Conservation (phyloP, 2,797 vertebrate species). For the Margarornis squamiger region DNA sequence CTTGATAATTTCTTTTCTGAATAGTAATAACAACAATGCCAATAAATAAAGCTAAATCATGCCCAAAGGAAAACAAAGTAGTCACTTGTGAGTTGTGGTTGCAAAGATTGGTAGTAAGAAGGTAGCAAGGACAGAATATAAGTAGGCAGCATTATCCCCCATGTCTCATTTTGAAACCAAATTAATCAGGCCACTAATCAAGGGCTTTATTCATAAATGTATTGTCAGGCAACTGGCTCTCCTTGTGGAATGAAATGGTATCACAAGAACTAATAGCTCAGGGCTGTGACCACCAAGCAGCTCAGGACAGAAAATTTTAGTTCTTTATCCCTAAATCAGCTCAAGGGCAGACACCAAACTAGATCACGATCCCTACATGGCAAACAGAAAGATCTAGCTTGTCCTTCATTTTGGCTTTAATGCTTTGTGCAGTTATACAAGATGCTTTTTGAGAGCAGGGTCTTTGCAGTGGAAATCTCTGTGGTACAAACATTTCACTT, state of each 20-base stretch:
- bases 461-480: not conserved
- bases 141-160: not conserved
- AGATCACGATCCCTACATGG: not conserved
- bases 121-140: not conserved
- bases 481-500: not conserved
- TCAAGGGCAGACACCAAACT: not conserved
- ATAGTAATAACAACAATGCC: not conserved
- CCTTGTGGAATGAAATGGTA: not conserved
- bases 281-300: not conserved
- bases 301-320: not conserved
- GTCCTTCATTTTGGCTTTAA: not conserved
- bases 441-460: not conserved
- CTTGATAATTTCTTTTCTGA: slow-evolving; percentile 41
- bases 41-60: slow-evolving; percentile 34
- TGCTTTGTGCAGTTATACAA: not conserved
- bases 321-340: not conserved
- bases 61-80: slow-evolving; percentile 2
- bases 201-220: not conserved
- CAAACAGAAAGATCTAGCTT: not conserved
- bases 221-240: not conserved
- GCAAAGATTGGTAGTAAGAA: not conserved
- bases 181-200: not conserved
- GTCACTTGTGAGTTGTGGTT: not conserved
- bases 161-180: not conserved
- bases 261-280: not conserved